Evolutionary conservation across 1,140 invertebrate species (phyloP).

Genomic region (Anastrepha ludens): DNA sequence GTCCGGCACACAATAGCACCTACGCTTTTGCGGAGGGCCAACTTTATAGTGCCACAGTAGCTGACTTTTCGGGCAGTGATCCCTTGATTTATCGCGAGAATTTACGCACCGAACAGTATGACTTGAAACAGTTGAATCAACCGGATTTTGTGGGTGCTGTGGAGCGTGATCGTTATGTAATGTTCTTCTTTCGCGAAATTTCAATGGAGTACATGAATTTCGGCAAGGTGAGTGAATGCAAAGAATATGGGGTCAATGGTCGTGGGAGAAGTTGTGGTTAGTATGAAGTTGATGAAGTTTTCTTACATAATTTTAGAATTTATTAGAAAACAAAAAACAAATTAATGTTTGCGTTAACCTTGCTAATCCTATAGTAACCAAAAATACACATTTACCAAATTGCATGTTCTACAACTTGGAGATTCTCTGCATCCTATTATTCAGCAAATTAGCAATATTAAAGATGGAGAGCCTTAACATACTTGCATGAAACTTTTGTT

Average conservation of each 20-base stretch:
- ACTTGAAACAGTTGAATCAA: constrained; percentile 78
- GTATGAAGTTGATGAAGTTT: neutral
- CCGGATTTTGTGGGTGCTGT: constrained; percentile 94
- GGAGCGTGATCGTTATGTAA: constrained; percentile 92
- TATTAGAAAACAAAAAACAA: too few species aligned
- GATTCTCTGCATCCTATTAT: too few species aligned
- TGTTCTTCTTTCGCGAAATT: constrained; percentile 97
- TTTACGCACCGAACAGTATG: constrained; percentile 89
- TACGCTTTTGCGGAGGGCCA: constrained; percentile 89
- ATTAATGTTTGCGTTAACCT: too few species aligned
- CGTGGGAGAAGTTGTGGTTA: neutral
- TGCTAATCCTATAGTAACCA: too few species aligned
- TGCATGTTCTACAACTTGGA: too few species aligned
- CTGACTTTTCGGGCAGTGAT: constrained; percentile 94
- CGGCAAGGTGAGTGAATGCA: constrained; percentile 77
- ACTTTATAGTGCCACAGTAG: constrained; percentile 95
- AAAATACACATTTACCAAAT: too few species aligned
- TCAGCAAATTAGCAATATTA: too few species aligned
- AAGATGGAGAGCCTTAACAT: too few species aligned
- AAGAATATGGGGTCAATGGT: neutral
- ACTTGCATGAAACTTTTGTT: too few species aligned
- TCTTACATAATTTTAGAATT: neutral
- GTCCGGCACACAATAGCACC: constrained; percentile 95
- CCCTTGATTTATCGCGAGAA: constrained; percentile 92
- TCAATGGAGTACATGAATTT: constrained; percentile 97